phyloP scores from a whole-genome alignment of 2,888 invertebrate species.

The Adelognathus sp. region DNA sequence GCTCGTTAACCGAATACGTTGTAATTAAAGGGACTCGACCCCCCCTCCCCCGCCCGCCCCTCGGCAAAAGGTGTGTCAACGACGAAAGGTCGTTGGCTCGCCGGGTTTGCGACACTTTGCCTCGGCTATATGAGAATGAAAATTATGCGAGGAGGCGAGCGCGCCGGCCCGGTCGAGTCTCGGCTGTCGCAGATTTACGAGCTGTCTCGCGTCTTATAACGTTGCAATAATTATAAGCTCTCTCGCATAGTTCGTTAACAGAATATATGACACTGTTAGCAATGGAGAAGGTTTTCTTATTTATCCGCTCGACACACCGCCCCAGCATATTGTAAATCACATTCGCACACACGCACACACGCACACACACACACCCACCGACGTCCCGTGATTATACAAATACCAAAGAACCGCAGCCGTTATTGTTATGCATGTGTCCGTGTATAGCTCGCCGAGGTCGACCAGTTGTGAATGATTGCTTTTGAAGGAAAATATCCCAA shows the following conservation, averaged over 20 bases:
- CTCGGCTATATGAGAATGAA: conserved; percentile 34
- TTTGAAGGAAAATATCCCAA: conserved; percentile 16
- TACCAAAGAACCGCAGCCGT: background rate
- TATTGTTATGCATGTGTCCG: background rate
- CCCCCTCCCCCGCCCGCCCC: no score
- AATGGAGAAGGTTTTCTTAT: conserved; percentile 31
- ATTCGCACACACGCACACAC: background rate
- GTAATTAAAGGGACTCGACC: conserved; percentile 46
- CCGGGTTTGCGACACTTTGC: conserved; percentile 40
- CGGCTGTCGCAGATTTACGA: conserved; percentile 54
- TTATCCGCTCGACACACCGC: conserved; percentile 12
- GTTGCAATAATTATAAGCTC: conserved; percentile 46
- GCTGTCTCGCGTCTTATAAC: conserved; percentile 25
- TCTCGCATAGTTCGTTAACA: conserved; percentile 45
- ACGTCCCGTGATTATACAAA: background rate
- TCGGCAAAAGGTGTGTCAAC: conserved; percentile 29
- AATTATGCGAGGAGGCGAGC: conserved; percentile 55
- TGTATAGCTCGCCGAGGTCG: background rate
- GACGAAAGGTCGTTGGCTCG: conserved; percentile 29
- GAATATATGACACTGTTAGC: conserved; percentile 37
- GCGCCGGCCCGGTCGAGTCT: conserved; percentile 33
- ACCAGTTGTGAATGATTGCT: conserved; percentile 11
- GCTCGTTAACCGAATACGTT: conserved; percentile 32
- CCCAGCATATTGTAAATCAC: background rate
- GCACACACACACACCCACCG: background rate